Evolutionary conservation across 2,888 invertebrate genomes (phyloP).

Genomic region (Allacma fusca): DNA sequence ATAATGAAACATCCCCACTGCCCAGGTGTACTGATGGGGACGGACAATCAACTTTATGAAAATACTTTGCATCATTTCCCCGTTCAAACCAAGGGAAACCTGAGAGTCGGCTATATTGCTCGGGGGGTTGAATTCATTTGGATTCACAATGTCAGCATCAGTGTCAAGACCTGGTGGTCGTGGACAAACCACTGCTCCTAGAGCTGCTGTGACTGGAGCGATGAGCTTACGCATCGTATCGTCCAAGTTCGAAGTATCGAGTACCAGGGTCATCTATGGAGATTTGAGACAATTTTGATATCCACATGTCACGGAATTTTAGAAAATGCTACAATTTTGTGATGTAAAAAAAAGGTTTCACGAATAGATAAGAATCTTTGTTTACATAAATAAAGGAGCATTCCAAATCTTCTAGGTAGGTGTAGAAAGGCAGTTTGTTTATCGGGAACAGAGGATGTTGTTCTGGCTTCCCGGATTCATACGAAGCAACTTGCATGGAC

Average conservation of each 20-base stretch:
- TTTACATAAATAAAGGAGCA: conserved; percentile 84
- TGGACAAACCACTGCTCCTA: conserved; percentile 64
- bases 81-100: conserved; percentile 59
- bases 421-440: conserved; percentile 74
- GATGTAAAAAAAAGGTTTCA: too few relatives aligned
- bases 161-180: conserved; percentile 60
- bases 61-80: conserved; percentile 60
- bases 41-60: conserved; percentile 71
- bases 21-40: conserved; percentile 76
- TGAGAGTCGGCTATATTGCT: conserved; percentile 57
- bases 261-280: conserved; percentile 73
- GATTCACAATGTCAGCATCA: conserved; percentile 56
- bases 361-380: too few relatives aligned
- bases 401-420: conserved; percentile 80
- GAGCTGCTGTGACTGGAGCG: conserved; percentile 76
- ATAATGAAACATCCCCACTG: conserved; percentile 80
- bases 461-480: conserved; percentile 65
- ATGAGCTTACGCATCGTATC: conserved; percentile 74
- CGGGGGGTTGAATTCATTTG: conserved; percentile 60
- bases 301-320: too few relatives aligned
- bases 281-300: not conserved
- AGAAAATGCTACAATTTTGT: too few relatives aligned
- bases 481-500: conserved; percentile 65
- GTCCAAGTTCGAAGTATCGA: conserved; percentile 74
- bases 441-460: conserved; percentile 71